These are phyloP conservation scores for Drosophila aldrichi DNA, from an alignment of 2,888 invertebrate genomes.

Conservation along the genomic window DNA sequence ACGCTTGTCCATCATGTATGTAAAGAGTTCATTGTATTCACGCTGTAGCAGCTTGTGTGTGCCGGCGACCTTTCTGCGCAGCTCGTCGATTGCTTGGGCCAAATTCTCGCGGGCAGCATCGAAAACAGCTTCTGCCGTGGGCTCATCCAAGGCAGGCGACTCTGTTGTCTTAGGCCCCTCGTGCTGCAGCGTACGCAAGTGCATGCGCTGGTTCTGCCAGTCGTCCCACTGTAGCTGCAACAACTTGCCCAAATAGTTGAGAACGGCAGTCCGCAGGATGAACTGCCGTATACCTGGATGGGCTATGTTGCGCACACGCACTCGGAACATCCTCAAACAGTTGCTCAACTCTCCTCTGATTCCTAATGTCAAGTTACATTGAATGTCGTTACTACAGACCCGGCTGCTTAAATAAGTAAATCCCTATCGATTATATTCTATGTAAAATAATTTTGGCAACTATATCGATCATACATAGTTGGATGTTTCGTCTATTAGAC, in stretches of 20 bases:
- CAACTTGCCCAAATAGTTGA: conserved; percentile 58
- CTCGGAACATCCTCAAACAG: conserved; percentile 47
- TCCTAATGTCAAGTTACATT: conserved; percentile 20
- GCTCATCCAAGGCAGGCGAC: not conserved
- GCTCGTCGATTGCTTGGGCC: conserved; percentile 20
- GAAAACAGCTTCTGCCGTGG: not conserved
- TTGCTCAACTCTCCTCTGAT: conserved; percentile 22
- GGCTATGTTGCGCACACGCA: conserved; percentile 39
- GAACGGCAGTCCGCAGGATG: conserved; percentile 59
- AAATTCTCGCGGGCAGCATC: conserved; percentile 19
- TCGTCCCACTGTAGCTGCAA: conserved; percentile 61
- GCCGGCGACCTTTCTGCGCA: conserved; percentile 30
- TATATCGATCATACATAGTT: not conserved
- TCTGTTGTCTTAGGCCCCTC: not conserved
- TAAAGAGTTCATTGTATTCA: conserved; percentile 56
- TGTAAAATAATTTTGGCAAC: not conserved
- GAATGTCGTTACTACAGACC: not conserved
- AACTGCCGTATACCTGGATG: conserved; percentile 73
- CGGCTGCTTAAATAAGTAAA: conserved; percentile 7
- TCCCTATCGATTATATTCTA: too few species aligned
- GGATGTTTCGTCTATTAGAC: too few species aligned
- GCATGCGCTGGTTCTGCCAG: conserved; percentile 54
- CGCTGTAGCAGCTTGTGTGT: conserved; percentile 55
- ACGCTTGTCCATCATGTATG: conserved; percentile 63
- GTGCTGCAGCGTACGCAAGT: conserved; percentile 28